A percentile compares a stretch with the other conserved stretches of the same genome.
phyloP scores from a whole-genome alignment of 2,888 invertebrate species.

The Cosmorhoe ocellata region DNA sequence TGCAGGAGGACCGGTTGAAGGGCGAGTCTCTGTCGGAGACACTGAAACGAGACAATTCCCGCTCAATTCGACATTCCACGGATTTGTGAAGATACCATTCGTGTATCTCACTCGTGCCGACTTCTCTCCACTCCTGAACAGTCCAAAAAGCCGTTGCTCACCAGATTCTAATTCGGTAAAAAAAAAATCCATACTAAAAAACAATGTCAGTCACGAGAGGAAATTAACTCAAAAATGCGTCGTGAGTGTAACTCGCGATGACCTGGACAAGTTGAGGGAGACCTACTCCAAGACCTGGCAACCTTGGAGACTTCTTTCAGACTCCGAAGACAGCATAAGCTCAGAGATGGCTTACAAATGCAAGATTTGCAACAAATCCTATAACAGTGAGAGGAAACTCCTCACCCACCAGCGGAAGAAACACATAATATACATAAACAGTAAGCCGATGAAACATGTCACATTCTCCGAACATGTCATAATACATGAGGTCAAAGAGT shows the following conservation, averaged over 20 bases:
- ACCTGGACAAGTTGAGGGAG: constrained; percentile 47
- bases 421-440: constrained; percentile 58
- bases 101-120: constrained; percentile 53
- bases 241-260: constrained; percentile 49
- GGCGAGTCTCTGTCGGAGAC: constrained; percentile 20
- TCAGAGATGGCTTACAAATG: constrained; percentile 52
- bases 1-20: constrained; percentile 29
- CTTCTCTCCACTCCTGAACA: constrained; percentile 51
- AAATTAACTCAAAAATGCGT: constrained; percentile 45
- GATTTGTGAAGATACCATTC: constrained; percentile 53
- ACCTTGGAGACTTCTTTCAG: constrained; percentile 31
- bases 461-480: constrained; percentile 69
- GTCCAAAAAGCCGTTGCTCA: neutral
- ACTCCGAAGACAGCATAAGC: constrained; percentile 37
- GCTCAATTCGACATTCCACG: constrained; percentile 47
- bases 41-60: constrained; percentile 38
- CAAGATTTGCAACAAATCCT: constrained; percentile 64
- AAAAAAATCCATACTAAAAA: constrained; percentile 4
- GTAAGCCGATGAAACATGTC: constrained; percentile 60
- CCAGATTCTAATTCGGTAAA: neutral
- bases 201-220: constrained; percentile 20
- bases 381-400: constrained; percentile 56
- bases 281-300: constrained; percentile 17
- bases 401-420: constrained; percentile 62
- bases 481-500: constrained; percentile 65